Base-by-base conservation (phyloP, 1,140 invertebrate species). In the Brachionus rotundiformis region DNA sequence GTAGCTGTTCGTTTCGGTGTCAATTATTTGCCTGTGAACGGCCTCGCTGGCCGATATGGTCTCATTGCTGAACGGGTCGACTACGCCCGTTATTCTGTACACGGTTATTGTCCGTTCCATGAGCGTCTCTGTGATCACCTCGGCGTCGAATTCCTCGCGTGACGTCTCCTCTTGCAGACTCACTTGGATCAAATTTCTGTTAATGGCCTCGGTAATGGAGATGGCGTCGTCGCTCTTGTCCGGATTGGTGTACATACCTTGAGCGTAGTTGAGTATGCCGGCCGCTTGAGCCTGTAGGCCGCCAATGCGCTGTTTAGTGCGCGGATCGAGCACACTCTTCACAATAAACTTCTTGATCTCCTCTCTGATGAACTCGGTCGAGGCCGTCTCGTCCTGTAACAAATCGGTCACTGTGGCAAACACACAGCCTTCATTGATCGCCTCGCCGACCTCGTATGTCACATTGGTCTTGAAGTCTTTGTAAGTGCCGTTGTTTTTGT, bases 211-310 rank as follows among this genome's bases (percentile, higher is more conserved):
- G 16, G 29, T 23, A 6, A 82, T 47, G 1, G 81, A 27, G n/a
- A 82, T 75, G 6, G 10, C 47, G 8, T 61, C n/a, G 16, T 29
- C 16, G 10, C 7, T n/a, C n/a, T n/a, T 75, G 13, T 82, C 68
- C 63, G 68, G 81, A 31, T 82, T 19, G 25, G 47, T 75, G 39
- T 82, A 82, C 25, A 75, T 36, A 19, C 81, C 81, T 76, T 82
- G 81, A 4, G 81, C 71, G 41, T 82, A 82, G 29, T 76, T 82
- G 4, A 82, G 39, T 4, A 82, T 82, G 5, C 81, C 81, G 16
- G 44, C 68, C 0, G 68, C 81, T 61, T 82, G 81, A 7, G 81
- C 81, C 44, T 75, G 47, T n/a, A 82, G 29, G 11, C 68, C 81
- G 19, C 68, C 68, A 13, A 82, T 82, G 8, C 25, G 29, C 25